Evolutionary conservation across 2,888 invertebrate genomes (phyloP), one percentile per base, ranked within the genome.

Genomic region (Vesta saturnalis): DNA sequence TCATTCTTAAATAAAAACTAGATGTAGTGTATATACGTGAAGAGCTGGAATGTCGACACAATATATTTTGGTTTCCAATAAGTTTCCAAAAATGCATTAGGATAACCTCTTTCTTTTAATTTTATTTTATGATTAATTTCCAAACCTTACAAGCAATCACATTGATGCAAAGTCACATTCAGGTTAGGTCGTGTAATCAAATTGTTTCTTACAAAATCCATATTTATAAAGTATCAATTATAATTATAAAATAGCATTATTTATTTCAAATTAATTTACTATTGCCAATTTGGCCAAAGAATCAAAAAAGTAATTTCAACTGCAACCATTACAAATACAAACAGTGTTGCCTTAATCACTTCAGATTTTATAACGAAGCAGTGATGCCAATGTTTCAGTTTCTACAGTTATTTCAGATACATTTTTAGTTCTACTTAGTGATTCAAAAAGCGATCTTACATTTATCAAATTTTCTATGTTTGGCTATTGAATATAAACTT

Each of bases 161-260:
- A 56, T 56, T 12, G 30, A 15, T 56, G 19, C n/a, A 16, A 16
- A 12, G 5, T 18, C 18, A 12, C 30, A 30, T 30, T 56, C 16
- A 30, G 30, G 15, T 56, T 49, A 49, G 47, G 47, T 39, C 39
- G 39, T 10, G 8, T 49, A 16, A 8, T 49, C 15, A 14, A 49
- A 49, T 15, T 49, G 47, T 14, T 49, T 49, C 47, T 49, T 49
- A n/a, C 39, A 39, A n/a, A 14, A 15, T 49, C 47, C 47, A 49
- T 49, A 49, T 49, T 18, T 49, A 14, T 49, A 43, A 43, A 5
- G 10, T 5, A n/a, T 43, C 43, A 1, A 15, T 18, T 6, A 46
- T n/a, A 49, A 4, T 1, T 16, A 18, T 3, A 49, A 39, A 39
- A 39, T 39, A n/a, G 8, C n/a, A 2, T 39, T n/a, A 6, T 1